A percentile compares a stretch with the other conserved stretches of the same genome.
Conservation (phyloP, 2,113 vertebrate genomes). For the Siniperca knerii region DNA sequence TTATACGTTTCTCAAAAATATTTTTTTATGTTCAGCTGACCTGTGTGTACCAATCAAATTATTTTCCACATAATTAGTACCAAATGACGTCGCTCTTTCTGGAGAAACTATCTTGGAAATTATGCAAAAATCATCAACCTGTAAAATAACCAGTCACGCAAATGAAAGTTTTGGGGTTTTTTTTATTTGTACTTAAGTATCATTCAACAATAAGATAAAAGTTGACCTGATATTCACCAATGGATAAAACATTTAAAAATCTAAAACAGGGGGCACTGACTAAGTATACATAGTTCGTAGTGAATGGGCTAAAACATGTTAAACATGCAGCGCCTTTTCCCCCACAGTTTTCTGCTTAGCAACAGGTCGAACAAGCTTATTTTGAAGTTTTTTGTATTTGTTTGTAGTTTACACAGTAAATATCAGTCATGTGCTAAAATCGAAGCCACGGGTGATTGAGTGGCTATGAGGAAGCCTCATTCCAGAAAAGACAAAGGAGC, state of each 20-base stretch:
- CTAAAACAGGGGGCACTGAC: background rate
- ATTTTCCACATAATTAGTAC: background rate
- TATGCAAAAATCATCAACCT: background rate
- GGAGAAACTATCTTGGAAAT: background rate
- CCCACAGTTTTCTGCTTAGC: background rate
- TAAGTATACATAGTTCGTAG: background rate
- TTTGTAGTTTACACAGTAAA: conserved; percentile 13
- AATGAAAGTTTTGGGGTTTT: background rate
- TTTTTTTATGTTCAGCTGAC: too few relatives aligned
- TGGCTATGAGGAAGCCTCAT: background rate
- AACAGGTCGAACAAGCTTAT: conserved; percentile 2
- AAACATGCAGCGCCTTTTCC: background rate
- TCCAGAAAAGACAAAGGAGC: background rate
- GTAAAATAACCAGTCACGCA: background rate
- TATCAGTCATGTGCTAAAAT: background rate
- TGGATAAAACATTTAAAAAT: conserved; percentile 5
- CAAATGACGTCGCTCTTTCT: background rate
- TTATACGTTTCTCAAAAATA: background rate
- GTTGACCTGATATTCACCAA: background rate
- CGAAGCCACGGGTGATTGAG: background rate
- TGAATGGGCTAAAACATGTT: background rate
- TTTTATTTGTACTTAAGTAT: background rate
- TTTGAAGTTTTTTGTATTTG: conserved; percentile 31
- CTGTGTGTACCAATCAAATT: background rate
- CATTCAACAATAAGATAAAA: background rate